A percentile compares a stretch with the other conserved stretches of the same genome.
Conservation (phyloP, 2,113 vertebrate genomes). For the Australoheros scitulus region DNA sequence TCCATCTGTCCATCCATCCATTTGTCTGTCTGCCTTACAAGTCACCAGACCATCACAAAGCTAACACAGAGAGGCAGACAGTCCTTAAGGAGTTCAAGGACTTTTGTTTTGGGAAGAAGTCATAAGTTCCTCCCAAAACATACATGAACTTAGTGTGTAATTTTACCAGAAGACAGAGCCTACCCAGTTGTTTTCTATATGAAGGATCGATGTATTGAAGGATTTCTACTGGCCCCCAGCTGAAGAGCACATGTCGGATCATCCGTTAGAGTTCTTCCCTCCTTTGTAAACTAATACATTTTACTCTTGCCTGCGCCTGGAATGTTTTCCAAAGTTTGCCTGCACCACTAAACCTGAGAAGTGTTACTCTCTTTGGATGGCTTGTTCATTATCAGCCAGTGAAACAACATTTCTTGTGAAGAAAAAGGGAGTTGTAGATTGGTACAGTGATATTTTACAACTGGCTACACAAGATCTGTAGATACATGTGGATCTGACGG, state of each 20-base stretch:
- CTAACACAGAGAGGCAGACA: background rate
- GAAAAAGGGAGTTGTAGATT: background rate
- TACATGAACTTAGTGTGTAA: too few species aligned
- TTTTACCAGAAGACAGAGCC: background rate
- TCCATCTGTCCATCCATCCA: background rate
- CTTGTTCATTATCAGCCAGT: background rate
- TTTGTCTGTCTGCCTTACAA: background rate
- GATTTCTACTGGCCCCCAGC: background rate
- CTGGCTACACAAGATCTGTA: background rate
- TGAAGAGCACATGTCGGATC: background rate
- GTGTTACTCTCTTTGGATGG: background rate
- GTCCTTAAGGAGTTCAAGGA: background rate
- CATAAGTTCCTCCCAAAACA: too few species aligned
- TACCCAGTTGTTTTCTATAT: background rate
- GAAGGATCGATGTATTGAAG: background rate
- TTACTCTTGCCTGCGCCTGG: background rate
- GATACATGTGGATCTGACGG: background rate
- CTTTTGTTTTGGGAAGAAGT: too few species aligned
- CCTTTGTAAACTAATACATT: background rate
- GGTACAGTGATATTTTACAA: background rate
- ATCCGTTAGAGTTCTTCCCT: background rate
- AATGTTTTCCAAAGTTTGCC: background rate
- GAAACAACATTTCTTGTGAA: background rate
- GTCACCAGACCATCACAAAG: background rate
- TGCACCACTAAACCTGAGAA: background rate